Evolutionary conservation across 2,797 vertebrate genomes (phyloP), one percentile per base, ranked within the genome.

Genomic region (Ptychobarbus kaznakovi): DNA sequence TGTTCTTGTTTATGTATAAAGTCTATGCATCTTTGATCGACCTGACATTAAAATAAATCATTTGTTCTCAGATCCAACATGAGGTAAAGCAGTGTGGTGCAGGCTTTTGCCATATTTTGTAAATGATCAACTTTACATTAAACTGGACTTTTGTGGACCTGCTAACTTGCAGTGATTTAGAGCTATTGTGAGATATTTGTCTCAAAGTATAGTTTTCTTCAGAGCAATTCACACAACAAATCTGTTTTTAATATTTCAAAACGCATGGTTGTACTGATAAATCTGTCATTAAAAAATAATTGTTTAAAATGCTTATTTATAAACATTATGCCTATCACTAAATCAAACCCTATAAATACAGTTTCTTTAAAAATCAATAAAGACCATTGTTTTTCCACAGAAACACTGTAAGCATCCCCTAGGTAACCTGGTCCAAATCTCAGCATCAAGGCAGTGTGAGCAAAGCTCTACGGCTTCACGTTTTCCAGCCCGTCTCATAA

Each of bases 321-420:
- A 56, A n/a, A 70, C n/a, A 20, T 74, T 9, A 18, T 46, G 28
- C 20, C n/a, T 20, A 11, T 66, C 5, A 4, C 18, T 16, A 22
- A 73, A 61, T 35, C 18, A 66, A 51, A n/a, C 7, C 0, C 66
- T 56, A 11, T 38, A 42, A 70, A 18, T 28, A 35, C 51, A 35
- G 11, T 20, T 32, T 15, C 61, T 69, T 77, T 28, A 44, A 77
- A 77, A 78, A 40, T n/a, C 6, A 69, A 69, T 84, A 77, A 78
- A 84, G n/a, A 22, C 35, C 56, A 18, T 40, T 63, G 28, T 49
- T 20, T 68, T 77, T 16, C 22, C 35, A 38, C 65, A 40, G n/a
- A 51, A 28, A 22, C 38, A 56, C 16, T 28, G 25, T 18, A 51
- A 68, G 35, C n/a, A 32, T 68, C 11, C 44, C 46, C 6, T 25